Evolutionary conservation across 2,797 vertebrate species (phyloP).

Genomic region (Sebastes oblongus): DNA sequence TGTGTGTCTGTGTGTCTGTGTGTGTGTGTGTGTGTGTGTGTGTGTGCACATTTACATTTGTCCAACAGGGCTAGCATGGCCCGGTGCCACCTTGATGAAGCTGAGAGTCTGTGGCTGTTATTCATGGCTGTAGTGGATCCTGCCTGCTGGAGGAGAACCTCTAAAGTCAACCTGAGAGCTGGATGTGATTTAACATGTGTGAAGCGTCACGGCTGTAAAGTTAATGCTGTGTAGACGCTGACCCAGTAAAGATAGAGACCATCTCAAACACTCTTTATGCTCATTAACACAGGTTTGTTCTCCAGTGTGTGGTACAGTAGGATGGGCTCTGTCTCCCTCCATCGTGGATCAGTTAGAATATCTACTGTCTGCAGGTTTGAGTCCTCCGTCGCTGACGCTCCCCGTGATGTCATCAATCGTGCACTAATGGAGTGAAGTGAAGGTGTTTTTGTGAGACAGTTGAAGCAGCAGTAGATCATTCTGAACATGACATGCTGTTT

Average conservation of each 20-base stretch:
- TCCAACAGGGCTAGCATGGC: slow-evolving; percentile 20
- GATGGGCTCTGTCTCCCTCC: background rate
- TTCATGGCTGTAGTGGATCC: slow-evolving; percentile 19
- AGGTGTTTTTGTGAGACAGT: too few species aligned
- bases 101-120: slow-evolving; percentile 21
- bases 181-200: slow-evolving; percentile 19
- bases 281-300: slow-evolving; percentile 13
- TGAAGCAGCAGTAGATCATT: too few species aligned
- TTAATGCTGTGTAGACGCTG: slow-evolving; percentile 17
- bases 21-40: background rate
- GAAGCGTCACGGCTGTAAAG: slow-evolving; percentile 33
- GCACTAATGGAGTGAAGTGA: too few species aligned
- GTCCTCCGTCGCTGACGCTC: background rate
- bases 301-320: background rate
- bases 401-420: background rate
- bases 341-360: background rate
- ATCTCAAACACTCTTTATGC: background rate
- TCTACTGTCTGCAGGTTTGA: background rate
- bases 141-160: slow-evolving; percentile 24
- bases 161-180: slow-evolving; percentile 38
- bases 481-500: too few species aligned
- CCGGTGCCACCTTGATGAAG: slow-evolving; percentile 14
- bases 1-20: background rate
- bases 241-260: background rate
- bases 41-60: slow-evolving; percentile 6